These are phyloP conservation scores for Corella eumyota DNA, from an alignment of 23 tunicate species.

Conservation along the genomic window DNA sequence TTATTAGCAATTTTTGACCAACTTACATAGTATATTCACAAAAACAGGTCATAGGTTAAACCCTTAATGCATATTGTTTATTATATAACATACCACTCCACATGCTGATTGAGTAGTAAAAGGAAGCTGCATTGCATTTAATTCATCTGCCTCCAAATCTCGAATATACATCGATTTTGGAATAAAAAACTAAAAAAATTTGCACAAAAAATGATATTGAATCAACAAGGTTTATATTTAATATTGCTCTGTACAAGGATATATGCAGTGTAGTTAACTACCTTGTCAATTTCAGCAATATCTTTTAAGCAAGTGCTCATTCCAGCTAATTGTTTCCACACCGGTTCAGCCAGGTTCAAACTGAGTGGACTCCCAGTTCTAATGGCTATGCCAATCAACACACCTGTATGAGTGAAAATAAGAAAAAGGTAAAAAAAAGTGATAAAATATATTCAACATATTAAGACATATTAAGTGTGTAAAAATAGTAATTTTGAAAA, in stretches of 20 bases:
- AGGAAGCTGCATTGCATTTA: conserved; percentile 45
- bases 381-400: conserved; percentile 78
- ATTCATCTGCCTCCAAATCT: conserved; percentile 37
- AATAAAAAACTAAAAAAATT: conserved; percentile 40
- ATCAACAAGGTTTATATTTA: too few species aligned
- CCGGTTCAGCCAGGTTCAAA: conserved; percentile 68
- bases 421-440: not conserved
- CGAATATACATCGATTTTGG: conserved; percentile 58
- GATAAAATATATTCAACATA: too few species aligned
- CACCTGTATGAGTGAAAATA: conserved; percentile 29
- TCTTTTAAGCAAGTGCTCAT: conserved; percentile 38
- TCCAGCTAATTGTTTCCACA: conserved; percentile 77
- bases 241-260: too few species aligned
- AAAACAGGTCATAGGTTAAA: too few species aligned
- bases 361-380: conserved; percentile 83
- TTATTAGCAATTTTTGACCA: too few species aligned
- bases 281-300: conserved; percentile 72
- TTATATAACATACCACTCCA: conserved; percentile 38
- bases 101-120: conserved; percentile 29
- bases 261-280: too few species aligned
- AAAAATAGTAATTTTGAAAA: too few species aligned
- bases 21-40: too few species aligned
- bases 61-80: too few species aligned
- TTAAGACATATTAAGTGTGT: too few species aligned
- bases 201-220: not conserved